phyloP scores from a whole-genome alignment of 1,140 invertebrate genomes.

The Psix sp. region DNA sequence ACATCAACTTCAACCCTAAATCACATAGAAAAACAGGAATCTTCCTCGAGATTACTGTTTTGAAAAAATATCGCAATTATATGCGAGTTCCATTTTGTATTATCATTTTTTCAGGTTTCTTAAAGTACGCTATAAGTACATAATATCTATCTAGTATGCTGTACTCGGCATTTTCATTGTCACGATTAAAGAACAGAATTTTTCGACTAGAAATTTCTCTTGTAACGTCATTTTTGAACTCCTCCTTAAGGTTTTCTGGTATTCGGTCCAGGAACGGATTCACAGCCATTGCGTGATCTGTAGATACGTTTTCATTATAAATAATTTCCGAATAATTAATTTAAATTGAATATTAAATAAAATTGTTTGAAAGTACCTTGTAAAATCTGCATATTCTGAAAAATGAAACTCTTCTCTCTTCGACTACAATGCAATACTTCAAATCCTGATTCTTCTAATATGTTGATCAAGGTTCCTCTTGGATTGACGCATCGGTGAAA shows the following conservation, averaged over 20 bases:
- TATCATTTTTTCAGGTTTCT: constrained; percentile 62
- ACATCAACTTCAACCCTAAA: no score
- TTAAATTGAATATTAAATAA: constrained; percentile 1
- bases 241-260: constrained; percentile 79
- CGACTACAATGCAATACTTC: constrained; percentile 80
- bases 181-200: constrained; percentile 63
- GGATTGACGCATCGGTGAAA: constrained; percentile 78
- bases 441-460: constrained; percentile 83
- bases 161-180: constrained; percentile 60
- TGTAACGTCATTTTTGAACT: constrained; percentile 78
- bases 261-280: constrained; percentile 86
- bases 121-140: constrained; percentile 69
- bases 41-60: no score
- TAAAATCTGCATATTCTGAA: constrained; percentile 78
- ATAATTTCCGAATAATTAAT: not conserved
- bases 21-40: no score
- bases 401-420: constrained; percentile 81
- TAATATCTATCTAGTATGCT: constrained; percentile 71
- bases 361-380: constrained; percentile 75
- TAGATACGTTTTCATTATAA: not conserved
- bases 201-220: constrained; percentile 67
- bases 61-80: no score
- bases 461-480: constrained; percentile 79
- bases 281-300: constrained; percentile 84
- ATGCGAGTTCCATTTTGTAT: constrained; percentile 41